Percentiles rank a stretch among this genome's conserved stretches.
phyloP scores from a whole-genome alignment of 2,888 invertebrate genomes.

The Hydriomena furcata region DNA sequence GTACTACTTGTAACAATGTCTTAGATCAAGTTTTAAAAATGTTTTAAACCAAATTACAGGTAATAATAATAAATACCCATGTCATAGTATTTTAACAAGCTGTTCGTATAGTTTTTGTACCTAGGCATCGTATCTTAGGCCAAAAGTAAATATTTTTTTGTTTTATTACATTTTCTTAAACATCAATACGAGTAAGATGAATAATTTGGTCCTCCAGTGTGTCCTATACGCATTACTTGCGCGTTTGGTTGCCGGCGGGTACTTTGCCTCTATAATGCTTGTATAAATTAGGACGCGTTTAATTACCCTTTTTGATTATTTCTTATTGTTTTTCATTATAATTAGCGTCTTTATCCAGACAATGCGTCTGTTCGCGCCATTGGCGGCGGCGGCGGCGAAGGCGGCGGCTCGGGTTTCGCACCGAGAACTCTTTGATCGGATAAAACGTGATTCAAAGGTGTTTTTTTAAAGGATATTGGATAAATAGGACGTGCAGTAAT shows the following conservation, averaged over 20 bases:
- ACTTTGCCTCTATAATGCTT: conserved; percentile 8
- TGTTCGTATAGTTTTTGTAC: too few species aligned
- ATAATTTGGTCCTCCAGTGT: not conserved
- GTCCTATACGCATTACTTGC: not conserved
- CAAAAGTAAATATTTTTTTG: too few species aligned
- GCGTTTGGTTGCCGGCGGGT: conserved; percentile 8
- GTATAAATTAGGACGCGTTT: conserved; percentile 16
- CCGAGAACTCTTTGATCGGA: conserved; percentile 3
- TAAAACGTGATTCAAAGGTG: not conserved
- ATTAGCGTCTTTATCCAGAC: conserved; percentile 65
- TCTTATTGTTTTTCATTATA: conserved; percentile 58
- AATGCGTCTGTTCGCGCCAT: conserved; percentile 50
- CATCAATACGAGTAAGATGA: too few species aligned
- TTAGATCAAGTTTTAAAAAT: too few species aligned
- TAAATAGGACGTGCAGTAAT: not conserved
- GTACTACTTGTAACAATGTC: too few species aligned
- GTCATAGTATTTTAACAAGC: too few species aligned
- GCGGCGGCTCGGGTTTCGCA: conserved; percentile 55
- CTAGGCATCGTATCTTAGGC: too few species aligned
- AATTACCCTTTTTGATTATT: conserved; percentile 41
- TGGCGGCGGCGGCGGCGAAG: too few species aligned
- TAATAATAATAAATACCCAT: too few species aligned
- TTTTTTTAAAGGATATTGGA: not conserved
- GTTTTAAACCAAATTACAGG: too few species aligned
- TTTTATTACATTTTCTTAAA: too few species aligned